Evolutionary conservation across 2,888 invertebrate species (phyloP).

Genomic region (Rhagium mordax): DNA sequence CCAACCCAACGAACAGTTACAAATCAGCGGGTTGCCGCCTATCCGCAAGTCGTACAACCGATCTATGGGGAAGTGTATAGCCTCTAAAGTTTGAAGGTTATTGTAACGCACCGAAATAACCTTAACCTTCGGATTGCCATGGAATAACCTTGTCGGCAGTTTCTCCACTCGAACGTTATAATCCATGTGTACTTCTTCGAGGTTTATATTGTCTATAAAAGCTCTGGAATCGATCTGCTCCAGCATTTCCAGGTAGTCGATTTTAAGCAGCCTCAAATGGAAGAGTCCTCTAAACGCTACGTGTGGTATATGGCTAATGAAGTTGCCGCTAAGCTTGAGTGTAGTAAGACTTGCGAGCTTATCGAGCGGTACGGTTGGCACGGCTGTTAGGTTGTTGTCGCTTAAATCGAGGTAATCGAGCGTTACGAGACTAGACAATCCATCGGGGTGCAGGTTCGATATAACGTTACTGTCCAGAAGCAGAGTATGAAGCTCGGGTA

Average conservation of each 20-base stretch:
- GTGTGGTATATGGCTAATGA: constrained; percentile 80
- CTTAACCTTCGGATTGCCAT: constrained; percentile 85
- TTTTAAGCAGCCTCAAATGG: constrained; percentile 82
- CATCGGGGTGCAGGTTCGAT: constrained; percentile 78
- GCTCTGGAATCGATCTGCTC: constrained; percentile 83
- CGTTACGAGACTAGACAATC: constrained; percentile 82
- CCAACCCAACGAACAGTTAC: constrained; percentile 92
- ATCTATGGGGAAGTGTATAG: constrained; percentile 87
- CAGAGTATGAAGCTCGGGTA: constrained; percentile 81
- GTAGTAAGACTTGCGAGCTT: constrained; percentile 84
- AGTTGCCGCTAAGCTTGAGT: constrained; percentile 86
- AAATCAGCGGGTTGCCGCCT: constrained; percentile 87
- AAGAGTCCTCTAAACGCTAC: constrained; percentile 89
- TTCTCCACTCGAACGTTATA: constrained; percentile 82
- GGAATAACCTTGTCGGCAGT: constrained; percentile 87
- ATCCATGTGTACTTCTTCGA: constrained; percentile 85
- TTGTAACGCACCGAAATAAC: constrained; percentile 85
- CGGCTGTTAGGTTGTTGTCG: constrained; percentile 85
- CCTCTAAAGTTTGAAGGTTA: constrained; percentile 82
- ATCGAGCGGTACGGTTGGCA: constrained; percentile 84
- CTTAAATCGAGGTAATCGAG: constrained; percentile 83
- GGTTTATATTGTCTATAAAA: constrained; percentile 88
- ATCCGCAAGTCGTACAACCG: constrained; percentile 82
- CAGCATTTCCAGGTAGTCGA: constrained; percentile 80
- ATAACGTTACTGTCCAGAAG: constrained; percentile 85